Percentiles rank a stretch among this genome's conserved stretches.
Evolutionary conservation across 2,113 vertebrate genomes (phyloP).

Genomic region (Semnornis frantzii): DNA sequence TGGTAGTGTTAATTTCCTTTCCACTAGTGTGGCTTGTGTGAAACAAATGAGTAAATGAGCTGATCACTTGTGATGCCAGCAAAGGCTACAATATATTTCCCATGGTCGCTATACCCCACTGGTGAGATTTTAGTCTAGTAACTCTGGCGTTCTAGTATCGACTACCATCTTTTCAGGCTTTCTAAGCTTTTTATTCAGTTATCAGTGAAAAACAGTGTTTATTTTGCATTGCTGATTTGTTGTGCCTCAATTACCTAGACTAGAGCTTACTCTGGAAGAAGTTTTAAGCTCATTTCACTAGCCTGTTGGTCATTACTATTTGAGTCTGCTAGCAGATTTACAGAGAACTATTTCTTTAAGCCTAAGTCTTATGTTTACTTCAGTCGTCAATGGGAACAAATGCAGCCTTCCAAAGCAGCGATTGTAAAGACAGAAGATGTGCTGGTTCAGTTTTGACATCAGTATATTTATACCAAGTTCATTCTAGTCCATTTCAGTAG

Average conservation of each 20-base stretch:
- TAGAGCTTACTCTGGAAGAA: not conserved
- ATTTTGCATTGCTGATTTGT: not conserved
- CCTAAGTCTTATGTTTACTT: not conserved
- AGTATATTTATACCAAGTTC: not conserved
- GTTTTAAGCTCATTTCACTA: not conserved
- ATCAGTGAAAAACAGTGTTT: not conserved
- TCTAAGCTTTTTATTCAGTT: not conserved
- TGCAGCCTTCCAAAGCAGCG: not conserved
- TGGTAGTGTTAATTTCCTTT: not conserved
- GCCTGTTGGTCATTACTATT: not conserved
- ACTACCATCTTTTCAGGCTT: not conserved
- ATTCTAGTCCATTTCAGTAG: not conserved
- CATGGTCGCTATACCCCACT: not conserved
- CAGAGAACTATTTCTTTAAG: not conserved
- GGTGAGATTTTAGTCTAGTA: not conserved
- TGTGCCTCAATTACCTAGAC: not conserved
- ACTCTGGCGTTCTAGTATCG: not conserved
- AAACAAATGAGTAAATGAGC: not conserved
- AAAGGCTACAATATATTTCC: not conserved
- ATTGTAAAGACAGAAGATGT: not conserved
- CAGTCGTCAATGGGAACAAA: not conserved
- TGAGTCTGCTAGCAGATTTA: not conserved
- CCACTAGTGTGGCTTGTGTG: not conserved
- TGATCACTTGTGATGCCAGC: not conserved
- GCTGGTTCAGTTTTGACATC: not conserved